Base-by-base conservation (phyloP, 2,888 invertebrate species). In the Fissipunctia ypsillon region DNA sequence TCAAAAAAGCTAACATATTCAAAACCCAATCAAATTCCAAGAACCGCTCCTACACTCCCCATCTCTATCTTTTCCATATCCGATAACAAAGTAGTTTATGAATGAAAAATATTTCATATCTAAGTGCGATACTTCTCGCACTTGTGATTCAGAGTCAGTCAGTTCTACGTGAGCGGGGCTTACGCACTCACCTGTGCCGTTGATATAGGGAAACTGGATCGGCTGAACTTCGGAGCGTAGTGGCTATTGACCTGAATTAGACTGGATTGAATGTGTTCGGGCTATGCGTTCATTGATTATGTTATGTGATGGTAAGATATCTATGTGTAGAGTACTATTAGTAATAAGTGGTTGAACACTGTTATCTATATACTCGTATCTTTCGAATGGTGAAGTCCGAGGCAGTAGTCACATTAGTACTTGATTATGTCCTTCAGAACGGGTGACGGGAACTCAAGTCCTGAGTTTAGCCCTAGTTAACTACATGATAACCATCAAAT, bases 71-170 rank as follows among this genome's bases (percentile, higher is more conserved):
- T 81, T 77, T 69, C 69, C 67, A 84, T 75, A 86, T 76, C 78
- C 73, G 76, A 84, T 86, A 84, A 84, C 87, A 87, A 67, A 84
- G 72, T 89, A 89, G 90, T 89, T 90, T 90, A 88, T 91, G 91
- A 92, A 92, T 92, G 91, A 88, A 89, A 84, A 90, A 92, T 91
- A 92, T 90, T 90, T 91, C 88, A 90, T 89, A 89, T 89, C 88
- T 88, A 87, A 87, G 87, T 88, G 89, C 83, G 67, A 90, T 91
- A 90, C 88, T 81, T 85, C 84, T 84, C 86, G 84, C 88, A 90
- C 91, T 94, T 93, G 90, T 88, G 87, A 94, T 94, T 93, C 93
- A 88, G 90, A 87, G 85, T 86, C 86, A 87, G 88, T 85, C 87
- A 87, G 83, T 88, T 77, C 84, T 90, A 94, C 94, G 94, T 94